Evolutionary conservation across 2,113 vertebrate genomes (phyloP), one percentile per base, ranked within the genome.

Genomic region (Butastur rufipennis): DNA sequence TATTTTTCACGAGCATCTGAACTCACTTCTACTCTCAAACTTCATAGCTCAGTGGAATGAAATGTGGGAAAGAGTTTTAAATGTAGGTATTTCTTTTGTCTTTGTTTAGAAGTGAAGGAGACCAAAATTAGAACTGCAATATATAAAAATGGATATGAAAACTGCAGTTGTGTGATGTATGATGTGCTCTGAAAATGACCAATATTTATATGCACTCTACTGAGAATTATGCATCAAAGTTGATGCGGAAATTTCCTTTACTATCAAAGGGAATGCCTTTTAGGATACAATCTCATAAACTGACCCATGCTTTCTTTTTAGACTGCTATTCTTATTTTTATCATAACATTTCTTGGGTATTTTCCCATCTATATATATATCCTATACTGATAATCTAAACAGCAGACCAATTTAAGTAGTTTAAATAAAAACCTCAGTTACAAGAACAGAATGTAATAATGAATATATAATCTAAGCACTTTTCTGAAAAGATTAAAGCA

Each of bases 301-400:
- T 56, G 32, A 79, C 34, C 18, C 10, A 53, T 48, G 18, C 1
- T 85, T 91, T 95, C 78, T 62, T 89, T 87, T 90, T 59, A 80
- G 59, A 75, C 18, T 80, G n/a, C n/a, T 93, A 52, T 93, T 90
- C 70, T 70, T 90, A 56, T 31, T 91, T 95, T 89, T 90, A 58
- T 74, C 73, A 80, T 66, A 85, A 63, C 42, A 66, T 91, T 89
- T 92, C 34, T 68, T 53, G 77, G 40, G 66, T 91, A 70, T 91
- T 95, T 97, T 97, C 71, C 73, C 91, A 88, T 81, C 73, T 81
- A 66, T 93, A 85, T 87, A 72, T 65, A 68, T 89, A 93, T n/a
- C 48, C 8, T 65, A 29, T 42, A 80, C 42, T 48, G 52, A 58
- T 70, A 94, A 68, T 58, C 22, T 68, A 62, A 84, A 18, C 8